These are phyloP conservation scores for Aphidius ervi DNA, from an alignment of 1,140 invertebrate genomes.

Conservation along the genomic window DNA sequence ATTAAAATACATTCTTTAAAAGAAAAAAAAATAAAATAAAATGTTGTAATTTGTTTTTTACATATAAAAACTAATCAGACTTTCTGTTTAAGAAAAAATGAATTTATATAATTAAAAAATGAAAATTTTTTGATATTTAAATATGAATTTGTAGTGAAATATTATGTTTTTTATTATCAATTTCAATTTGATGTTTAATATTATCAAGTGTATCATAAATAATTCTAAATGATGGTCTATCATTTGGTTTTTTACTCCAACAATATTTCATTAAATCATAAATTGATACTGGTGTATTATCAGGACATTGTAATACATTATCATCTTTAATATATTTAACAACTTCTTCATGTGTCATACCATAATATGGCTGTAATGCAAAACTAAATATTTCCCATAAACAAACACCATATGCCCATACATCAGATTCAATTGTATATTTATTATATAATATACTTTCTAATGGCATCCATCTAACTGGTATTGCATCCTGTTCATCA, in stretches of 20 bases:
- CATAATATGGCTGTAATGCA: slow-evolving; percentile 89
- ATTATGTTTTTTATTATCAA: slow-evolving; percentile 44
- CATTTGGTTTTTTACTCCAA: slow-evolving; percentile 81
- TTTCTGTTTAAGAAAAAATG: slow-evolving; percentile 1
- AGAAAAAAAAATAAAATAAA: background rate
- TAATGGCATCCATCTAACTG: slow-evolving; percentile 93
- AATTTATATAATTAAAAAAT: background rate
- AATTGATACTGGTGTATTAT: slow-evolving; percentile 84
- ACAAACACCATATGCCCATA: slow-evolving; percentile 91
- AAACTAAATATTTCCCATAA: slow-evolving; percentile 94
- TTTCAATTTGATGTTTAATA: slow-evolving; percentile 59
- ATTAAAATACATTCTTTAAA: too few relatives aligned
- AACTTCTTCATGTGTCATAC: slow-evolving; percentile 92
- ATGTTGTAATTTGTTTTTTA: background rate
- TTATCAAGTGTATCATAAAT: slow-evolving; percentile 67
- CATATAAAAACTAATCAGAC: background rate
- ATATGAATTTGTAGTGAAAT: slow-evolving; percentile 44
- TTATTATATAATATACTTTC: slow-evolving; percentile 92
- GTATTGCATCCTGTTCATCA: slow-evolving; percentile 89
- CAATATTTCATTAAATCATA: slow-evolving; percentile 92
- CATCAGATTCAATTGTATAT: slow-evolving; percentile 88
- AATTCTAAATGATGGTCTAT: slow-evolving; percentile 78
- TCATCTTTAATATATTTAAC: slow-evolving; percentile 90
- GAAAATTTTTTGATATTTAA: slow-evolving; percentile 20
- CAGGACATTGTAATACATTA: slow-evolving; percentile 79